Conservation (phyloP, 2,113 vertebrate genomes). For the Jacana jacana region DNA sequence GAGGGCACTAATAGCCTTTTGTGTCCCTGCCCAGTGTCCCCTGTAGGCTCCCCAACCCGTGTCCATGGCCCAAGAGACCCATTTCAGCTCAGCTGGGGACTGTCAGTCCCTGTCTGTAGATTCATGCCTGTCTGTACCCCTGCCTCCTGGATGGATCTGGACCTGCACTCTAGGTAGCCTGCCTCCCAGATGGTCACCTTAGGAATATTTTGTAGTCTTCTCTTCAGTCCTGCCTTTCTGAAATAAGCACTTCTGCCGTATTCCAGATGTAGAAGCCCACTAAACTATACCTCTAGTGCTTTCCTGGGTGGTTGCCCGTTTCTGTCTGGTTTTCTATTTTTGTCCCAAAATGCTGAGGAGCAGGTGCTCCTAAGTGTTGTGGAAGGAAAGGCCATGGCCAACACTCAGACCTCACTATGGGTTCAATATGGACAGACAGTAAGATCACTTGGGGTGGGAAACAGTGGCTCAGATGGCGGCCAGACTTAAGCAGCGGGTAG, state of each 20-base stretch:
- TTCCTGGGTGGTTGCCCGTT: background rate
- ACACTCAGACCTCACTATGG: background rate
- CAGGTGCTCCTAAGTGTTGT: background rate
- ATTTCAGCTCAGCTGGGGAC: background rate
- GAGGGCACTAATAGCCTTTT: background rate
- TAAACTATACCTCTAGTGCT: background rate
- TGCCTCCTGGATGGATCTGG: background rate
- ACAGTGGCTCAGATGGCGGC: background rate
- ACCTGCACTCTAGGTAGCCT: background rate
- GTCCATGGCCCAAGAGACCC: background rate
- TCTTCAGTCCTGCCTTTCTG: background rate
- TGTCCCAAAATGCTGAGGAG: background rate
- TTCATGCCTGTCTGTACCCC: too few relatives aligned
- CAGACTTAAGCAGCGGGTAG: background rate
- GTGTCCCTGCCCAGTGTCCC: background rate
- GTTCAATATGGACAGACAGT: background rate
- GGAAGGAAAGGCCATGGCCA: background rate
- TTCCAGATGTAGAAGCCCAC: background rate
- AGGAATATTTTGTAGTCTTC: fast-evolving
- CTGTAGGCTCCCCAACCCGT: background rate
- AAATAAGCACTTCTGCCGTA: background rate
- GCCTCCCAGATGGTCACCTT: too few relatives aligned
- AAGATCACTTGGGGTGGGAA: background rate
- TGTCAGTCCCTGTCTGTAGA: background rate
- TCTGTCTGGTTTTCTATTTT: background rate